These are phyloP conservation scores for Cuniculus paca DNA, from an alignment of 2,797 vertebrate genomes.

Conservation along the genomic window DNA sequence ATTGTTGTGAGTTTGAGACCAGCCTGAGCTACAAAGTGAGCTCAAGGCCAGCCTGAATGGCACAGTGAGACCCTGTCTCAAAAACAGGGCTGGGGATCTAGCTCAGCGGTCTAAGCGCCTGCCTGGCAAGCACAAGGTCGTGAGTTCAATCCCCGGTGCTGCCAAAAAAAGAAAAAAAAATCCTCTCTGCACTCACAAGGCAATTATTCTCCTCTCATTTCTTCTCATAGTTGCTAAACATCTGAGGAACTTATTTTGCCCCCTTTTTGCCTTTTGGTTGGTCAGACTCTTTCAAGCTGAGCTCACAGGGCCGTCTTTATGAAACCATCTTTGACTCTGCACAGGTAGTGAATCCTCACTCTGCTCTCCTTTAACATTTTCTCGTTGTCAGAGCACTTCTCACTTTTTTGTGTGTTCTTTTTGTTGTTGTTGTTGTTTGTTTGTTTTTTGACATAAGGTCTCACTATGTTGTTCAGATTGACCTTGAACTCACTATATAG, in stretches of 20 bases:
- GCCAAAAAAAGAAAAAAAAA: no score
- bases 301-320: background rate
- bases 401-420: background rate
- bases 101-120: no score
- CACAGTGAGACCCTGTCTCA: no score
- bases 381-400: slow-evolving; percentile 26
- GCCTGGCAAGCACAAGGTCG: no score
- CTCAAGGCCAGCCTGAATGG: no score
- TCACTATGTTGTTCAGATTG: background rate
- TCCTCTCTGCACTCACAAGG: background rate
- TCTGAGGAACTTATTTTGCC: background rate
- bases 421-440: no score
- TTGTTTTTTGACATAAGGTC: background rate
- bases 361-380: background rate
- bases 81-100: no score
- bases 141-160: no score
- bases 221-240: slow-evolving; percentile 14
- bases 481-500: background rate
- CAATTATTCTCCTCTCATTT: background rate
- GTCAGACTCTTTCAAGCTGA: background rate
- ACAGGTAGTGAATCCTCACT: background rate
- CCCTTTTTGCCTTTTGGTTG: background rate
- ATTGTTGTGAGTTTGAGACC: no score
- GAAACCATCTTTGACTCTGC: background rate
- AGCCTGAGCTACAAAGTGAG: no score